These are phyloP conservation scores for Leptodirus hochenwartii DNA, from an alignment of 2,888 invertebrate species.

Conservation along the genomic window DNA sequence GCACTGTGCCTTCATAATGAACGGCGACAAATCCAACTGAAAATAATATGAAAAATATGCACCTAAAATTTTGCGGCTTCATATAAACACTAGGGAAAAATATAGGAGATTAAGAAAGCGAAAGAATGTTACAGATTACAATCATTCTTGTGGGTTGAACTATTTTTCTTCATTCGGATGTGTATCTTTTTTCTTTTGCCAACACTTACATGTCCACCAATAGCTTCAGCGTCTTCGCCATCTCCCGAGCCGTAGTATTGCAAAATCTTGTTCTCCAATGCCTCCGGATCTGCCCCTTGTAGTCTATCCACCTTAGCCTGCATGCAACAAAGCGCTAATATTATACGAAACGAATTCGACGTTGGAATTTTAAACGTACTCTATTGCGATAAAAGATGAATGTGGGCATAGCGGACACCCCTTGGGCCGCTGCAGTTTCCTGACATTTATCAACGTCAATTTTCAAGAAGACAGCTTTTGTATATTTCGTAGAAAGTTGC, in stretches of 20 bases:
- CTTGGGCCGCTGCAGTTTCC: conserved; percentile 73
- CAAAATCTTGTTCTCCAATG: conserved; percentile 75
- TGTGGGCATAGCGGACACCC: conserved; percentile 94
- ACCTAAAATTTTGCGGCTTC: no score
- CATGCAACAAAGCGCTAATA: conserved; percentile 16
- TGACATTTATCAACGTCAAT: conserved; percentile 90
- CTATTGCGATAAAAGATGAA: conserved; percentile 87
- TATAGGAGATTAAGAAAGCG: no score
- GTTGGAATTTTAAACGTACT: conserved; percentile 23
- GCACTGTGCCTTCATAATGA: conserved; percentile 75
- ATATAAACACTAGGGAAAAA: no score
- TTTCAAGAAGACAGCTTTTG: conserved; percentile 78
- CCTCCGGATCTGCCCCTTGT: conserved; percentile 71
- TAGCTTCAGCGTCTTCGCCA: conserved; percentile 44
- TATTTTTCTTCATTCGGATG: no score
- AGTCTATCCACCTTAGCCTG: conserved; percentile 68
- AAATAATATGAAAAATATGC: conserved; percentile 22
- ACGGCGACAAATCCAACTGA: conserved; percentile 76
- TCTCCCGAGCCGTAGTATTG: conserved; percentile 60
- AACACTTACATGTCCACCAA: conserved; percentile 62
- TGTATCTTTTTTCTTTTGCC: conserved; percentile 1
- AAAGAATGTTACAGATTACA: no score
- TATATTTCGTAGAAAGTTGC: conserved; percentile 70
- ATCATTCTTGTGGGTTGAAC: no score
- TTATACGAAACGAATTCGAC: conserved; percentile 2